A percentile compares a stretch with the other conserved stretches of the same genome.
These are phyloP conservation scores for Agrochola litura DNA, from an alignment of 2,888 invertebrate species.

Conservation along the genomic window DNA sequence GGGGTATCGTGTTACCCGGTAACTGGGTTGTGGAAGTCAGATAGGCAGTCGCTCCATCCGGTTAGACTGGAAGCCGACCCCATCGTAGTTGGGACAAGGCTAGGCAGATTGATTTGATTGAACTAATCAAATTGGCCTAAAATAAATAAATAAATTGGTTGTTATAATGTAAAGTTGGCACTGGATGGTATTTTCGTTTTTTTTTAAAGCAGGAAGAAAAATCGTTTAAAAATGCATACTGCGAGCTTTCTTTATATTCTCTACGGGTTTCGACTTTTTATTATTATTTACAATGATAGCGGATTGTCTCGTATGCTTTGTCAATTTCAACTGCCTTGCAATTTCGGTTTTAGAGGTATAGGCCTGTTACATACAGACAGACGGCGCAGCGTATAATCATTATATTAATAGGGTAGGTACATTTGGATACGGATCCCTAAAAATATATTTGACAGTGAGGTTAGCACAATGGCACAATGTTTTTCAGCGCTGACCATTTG, in stretches of 20 bases:
- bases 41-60: too few species aligned
- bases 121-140: too few species aligned
- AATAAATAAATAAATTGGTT: background rate
- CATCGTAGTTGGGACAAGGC: too few species aligned
- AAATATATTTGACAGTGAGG: slow-evolving; percentile 45
- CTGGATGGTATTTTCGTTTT: too few species aligned
- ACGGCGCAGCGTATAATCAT: background rate
- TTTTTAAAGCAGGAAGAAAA: background rate
- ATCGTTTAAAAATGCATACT: background rate
- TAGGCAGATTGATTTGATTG: too few species aligned
- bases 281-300: background rate
- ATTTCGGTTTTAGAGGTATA: background rate
- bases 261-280: background rate
- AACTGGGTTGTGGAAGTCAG: too few species aligned
- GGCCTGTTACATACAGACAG: background rate
- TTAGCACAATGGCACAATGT: slow-evolving; percentile 32
- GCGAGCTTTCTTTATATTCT: background rate
- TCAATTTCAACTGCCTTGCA: background rate
- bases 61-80: too few species aligned
- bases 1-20: too few species aligned
- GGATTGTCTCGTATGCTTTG: background rate
- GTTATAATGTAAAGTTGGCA: background rate
- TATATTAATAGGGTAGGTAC: background rate
- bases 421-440: background rate
- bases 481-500: slow-evolving; percentile 38